These are phyloP conservation scores for Temnothorax rugatulus DNA, from an alignment of 2,888 invertebrate genomes.

Conservation along the genomic window DNA sequence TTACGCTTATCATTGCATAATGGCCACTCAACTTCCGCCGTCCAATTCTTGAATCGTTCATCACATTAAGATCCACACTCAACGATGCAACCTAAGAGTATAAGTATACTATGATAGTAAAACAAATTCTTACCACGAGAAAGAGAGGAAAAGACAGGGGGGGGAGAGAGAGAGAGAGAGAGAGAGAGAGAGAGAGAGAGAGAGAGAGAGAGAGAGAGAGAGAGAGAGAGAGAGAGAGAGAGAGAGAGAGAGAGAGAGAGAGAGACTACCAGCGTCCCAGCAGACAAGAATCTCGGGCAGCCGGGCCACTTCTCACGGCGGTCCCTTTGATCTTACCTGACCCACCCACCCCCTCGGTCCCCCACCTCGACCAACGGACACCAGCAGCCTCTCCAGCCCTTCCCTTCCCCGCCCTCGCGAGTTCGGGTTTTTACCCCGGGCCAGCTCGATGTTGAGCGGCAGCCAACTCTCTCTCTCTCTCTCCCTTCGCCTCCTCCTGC, in stretches of 20 bases:
- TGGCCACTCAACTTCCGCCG: conserved; percentile 23
- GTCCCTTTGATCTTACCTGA: conserved; percentile 82
- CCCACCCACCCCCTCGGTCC: conserved; percentile 75
- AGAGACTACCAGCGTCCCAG: conserved; percentile 80
- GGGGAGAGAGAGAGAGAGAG: no score
- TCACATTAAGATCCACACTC: neutral
- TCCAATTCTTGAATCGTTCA: conserved; percentile 14
- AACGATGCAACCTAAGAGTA: conserved; percentile 66
- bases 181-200: neutral
- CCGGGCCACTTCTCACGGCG: conserved; percentile 85
- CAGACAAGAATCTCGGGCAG: conserved; percentile 85
- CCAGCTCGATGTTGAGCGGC: conserved; percentile 40
- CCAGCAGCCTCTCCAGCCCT: conserved; percentile 64
- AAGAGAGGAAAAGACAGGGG: neutral
- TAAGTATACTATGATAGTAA: conserved; percentile 77
- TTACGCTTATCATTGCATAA: conserved; percentile 11
- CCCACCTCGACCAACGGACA: conserved; percentile 76
- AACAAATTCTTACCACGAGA: conserved; percentile 80
- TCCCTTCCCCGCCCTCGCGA: conserved; percentile 66
- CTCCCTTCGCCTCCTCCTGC: conserved; percentile 31
- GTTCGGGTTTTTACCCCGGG: conserved; percentile 71
- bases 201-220: conserved; percentile 68
- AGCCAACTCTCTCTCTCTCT: conserved; percentile 26
- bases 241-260: conserved; percentile 28
- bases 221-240: conserved; percentile 2